Conservation (phyloP, 2,888 invertebrate species). For the Galerucella calmariensis region DNA sequence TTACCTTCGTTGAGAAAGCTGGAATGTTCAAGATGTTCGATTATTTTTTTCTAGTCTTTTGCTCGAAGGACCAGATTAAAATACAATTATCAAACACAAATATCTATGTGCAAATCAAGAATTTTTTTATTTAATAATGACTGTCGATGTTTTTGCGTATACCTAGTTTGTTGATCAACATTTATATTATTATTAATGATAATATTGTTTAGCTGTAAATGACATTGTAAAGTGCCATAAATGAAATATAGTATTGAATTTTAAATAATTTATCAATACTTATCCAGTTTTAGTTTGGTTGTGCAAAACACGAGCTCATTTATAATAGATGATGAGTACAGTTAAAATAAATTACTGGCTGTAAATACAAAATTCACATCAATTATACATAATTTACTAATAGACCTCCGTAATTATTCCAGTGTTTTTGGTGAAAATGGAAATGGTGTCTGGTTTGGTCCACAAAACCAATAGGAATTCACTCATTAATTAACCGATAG, state of each 20-base stretch:
- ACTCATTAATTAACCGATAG: neutral
- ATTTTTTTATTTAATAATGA: too few species aligned
- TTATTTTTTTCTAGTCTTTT: too few species aligned
- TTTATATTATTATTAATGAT: neutral
- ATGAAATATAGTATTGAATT: slow-evolving; percentile 2
- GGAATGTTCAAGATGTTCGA: too few species aligned
- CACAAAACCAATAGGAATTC: neutral
- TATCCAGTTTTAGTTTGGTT: slow-evolving; percentile 4
- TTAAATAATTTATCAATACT: slow-evolving; percentile 1
- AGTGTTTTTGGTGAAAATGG: neutral
- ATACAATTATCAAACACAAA: too few species aligned
- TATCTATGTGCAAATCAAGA: too few species aligned
- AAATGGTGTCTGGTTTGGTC: slow-evolving; percentile 4
- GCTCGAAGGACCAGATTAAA: too few species aligned
- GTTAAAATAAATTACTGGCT: slow-evolving; percentile 3
- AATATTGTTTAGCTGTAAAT: neutral
- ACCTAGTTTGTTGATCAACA: neutral
- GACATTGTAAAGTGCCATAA: neutral
- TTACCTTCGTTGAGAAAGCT: too few species aligned
- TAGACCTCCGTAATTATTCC: slow-evolving; percentile 1
- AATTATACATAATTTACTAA: slow-evolving; percentile 13
- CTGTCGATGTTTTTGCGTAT: too few species aligned
- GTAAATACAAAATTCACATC: slow-evolving; percentile 10
- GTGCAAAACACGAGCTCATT: neutral
- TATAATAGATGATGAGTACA: slow-evolving; percentile 6